phyloP scores from a whole-genome alignment of 1,140 invertebrate species.

The Drosophila cardini region DNA sequence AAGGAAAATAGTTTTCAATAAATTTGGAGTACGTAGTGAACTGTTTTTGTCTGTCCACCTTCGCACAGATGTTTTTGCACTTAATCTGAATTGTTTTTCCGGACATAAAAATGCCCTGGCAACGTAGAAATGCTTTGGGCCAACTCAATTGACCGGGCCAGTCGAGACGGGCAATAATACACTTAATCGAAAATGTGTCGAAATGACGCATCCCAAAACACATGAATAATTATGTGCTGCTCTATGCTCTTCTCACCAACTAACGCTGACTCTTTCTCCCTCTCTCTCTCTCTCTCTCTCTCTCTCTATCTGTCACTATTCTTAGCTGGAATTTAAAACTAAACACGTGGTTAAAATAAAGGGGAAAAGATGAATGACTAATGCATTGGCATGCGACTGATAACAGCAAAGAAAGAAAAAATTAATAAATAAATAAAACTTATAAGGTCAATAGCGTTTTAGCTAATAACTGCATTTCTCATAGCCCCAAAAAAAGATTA shows the following conservation, averaged over 20 bases:
- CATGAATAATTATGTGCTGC: conserved; percentile 25
- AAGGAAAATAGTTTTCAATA: background rate
- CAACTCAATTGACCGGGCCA: conserved; percentile 31
- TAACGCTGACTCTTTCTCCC: conserved; percentile 1
- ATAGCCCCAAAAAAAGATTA: conserved; percentile 25
- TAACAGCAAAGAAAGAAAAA: conserved; percentile 13
- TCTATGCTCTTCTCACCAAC: background rate
- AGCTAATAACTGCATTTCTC: conserved; percentile 26
- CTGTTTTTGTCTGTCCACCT: conserved; percentile 39
- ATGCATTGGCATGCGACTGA: conserved; percentile 35
- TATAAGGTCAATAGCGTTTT: conserved; percentile 4
- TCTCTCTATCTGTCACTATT: background rate
- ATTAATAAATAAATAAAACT: background rate
- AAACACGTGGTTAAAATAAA: conserved; percentile 17
- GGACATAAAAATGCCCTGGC: conserved; percentile 62
- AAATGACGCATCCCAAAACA: conserved; percentile 17
- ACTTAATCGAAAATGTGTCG: conserved; percentile 26
- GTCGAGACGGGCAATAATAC: conserved; percentile 11
- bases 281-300: background rate
- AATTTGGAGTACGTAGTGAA: conserved; percentile 1
- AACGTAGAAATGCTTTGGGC: conserved; percentile 31
- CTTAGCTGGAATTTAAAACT: conserved; percentile 10
- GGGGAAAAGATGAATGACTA: conserved; percentile 23
- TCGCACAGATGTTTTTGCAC: conserved; percentile 55
- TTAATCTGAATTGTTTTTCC: conserved; percentile 72